A percentile compares a stretch with the other conserved stretches of the same genome.
These are phyloP conservation scores for Oophaga pumilio DNA, from an alignment of 2,113 vertebrate genomes.

Conservation along the genomic window DNA sequence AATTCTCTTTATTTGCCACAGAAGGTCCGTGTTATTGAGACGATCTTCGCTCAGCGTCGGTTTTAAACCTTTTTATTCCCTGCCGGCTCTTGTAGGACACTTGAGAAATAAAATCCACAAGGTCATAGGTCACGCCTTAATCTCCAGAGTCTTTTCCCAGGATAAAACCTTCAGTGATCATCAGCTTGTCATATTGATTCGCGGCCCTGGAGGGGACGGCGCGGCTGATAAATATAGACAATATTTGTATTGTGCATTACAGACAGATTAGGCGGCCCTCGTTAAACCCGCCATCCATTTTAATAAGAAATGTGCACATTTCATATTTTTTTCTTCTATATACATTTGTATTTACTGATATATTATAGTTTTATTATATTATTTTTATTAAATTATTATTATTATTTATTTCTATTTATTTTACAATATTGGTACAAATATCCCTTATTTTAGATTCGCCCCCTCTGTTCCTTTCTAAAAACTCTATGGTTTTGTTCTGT, in stretches of 20 bases:
- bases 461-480: too few species aligned
- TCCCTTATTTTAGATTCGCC: too few species aligned
- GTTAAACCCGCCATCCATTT: background rate
- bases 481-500: too few species aligned
- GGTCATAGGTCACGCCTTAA: conserved; percentile 70
- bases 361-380: too few species aligned
- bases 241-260: conserved; percentile 43
- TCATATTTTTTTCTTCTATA: background rate
- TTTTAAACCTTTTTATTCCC: conserved; percentile 45
- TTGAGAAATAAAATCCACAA: conserved; percentile 66
- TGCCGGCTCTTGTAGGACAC: conserved; percentile 27
- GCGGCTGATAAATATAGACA: conserved; percentile 48
- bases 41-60: conserved; percentile 18
- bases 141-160: conserved; percentile 67
- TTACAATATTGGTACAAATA: too few species aligned
- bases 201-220: conserved; percentile 39
- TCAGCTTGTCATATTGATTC: conserved; percentile 63
- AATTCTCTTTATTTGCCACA: conserved; percentile 61
- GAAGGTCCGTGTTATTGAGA: conserved; percentile 55
- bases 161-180: conserved; percentile 73
- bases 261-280: conserved; percentile 53
- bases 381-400: too few species aligned
- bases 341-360: background rate
- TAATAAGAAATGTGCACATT: background rate
- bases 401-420: too few species aligned